Percentiles rank a stretch among this genome's conserved stretches.
These are phyloP conservation scores for Porites cylindrica DNA, from an alignment of 92 coral and sea anemone species.

Conservation along the genomic window DNA sequence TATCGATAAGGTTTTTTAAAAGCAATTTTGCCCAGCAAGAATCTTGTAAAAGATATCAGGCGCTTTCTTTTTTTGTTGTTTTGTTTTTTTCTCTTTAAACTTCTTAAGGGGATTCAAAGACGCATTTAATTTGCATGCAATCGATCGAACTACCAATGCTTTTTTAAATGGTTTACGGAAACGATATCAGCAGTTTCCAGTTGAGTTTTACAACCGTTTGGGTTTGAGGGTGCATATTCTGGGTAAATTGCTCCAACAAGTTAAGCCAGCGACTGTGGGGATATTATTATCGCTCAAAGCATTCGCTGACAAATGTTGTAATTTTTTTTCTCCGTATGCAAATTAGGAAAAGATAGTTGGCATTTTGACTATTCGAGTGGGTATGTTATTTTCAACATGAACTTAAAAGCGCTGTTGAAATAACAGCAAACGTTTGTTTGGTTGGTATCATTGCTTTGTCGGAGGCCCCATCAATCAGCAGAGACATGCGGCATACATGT, in stretches of 20 bases:
- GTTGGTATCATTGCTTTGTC: no score
- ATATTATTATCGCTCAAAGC: background rate
- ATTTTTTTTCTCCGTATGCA: constrained; percentile 18
- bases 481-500: no score
- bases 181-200: background rate
- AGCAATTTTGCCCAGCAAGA: constrained; percentile 28
- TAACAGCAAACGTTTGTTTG: background rate
- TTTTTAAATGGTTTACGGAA: constrained; percentile 21
- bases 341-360: constrained; percentile 25
- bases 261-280: background rate
- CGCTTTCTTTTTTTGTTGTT: background rate
- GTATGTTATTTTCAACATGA: background rate
- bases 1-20: constrained; percentile 11
- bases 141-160: constrained; percentile 2
- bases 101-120: background rate
- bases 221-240: background rate
- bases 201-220: background rate
- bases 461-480: no score
- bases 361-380: constrained; percentile 21
- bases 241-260: background rate
- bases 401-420: background rate
- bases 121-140: constrained; percentile 11
- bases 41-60: background rate
- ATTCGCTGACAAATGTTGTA: background rate
- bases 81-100: background rate